Evolutionary conservation across 2,888 invertebrate species (phyloP), one percentile per base, ranked within the genome.

Genomic region (Omphaloscelis lunosa): DNA sequence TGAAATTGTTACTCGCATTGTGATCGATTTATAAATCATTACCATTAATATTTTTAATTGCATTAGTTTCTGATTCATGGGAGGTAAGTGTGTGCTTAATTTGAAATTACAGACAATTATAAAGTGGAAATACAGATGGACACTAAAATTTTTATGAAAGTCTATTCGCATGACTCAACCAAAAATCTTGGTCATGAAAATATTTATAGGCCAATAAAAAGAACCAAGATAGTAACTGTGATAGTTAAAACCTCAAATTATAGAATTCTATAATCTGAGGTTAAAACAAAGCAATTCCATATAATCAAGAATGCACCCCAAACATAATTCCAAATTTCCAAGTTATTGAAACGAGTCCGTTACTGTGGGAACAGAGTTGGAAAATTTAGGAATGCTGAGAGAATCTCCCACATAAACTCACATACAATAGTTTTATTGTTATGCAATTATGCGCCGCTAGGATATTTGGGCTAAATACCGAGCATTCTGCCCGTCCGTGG

Each of bases 401-500:
- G 83, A 83, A 82, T 84, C 82, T 85, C 82, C 74, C 88, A 84
- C 79, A 75, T 80, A 79, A 80, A 81, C 39, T 70, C 51, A 27
- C 48, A 80, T 61, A 80, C 87, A 88, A 87, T 88, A 80, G 88
- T 87, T 88, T 88, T 86, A 87, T 88, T 88, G 87, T 88, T 79
- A 81, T 86, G 77, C 86, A 86, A 82, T 83, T 81, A 85, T 85
- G 82, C 77, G 77, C 72, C 62, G 45, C 62, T 72, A 59, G 70
- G 72, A 80, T 83, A 87, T 85, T 89, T 86, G 84, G 82, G 79
- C 84, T 73, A 86, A 89, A 90, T 90, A 83, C 89, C 83, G 53
- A 72, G 63, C 89, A 86, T 84, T 80, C 80, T 74, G 67, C 72
- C 67, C 68, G 45, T 71, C 68, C 61, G 27, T 77, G 71, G 72